phyloP scores from a whole-genome alignment of 2,797 vertebrate genomes.

The Serranus cabrilla region DNA sequence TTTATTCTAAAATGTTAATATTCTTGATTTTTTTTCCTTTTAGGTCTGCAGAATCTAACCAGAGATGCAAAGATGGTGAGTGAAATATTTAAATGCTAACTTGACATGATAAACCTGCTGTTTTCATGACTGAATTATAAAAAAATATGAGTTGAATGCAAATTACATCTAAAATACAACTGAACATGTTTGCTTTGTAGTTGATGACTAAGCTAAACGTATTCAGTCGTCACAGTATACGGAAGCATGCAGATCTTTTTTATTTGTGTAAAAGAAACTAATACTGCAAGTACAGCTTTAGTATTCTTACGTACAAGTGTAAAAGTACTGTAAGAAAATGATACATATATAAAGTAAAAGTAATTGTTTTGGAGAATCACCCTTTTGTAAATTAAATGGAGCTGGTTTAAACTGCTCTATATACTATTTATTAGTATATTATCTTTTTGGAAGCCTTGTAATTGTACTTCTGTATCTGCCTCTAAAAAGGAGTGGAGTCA shows the following conservation, averaged over 20 bases:
- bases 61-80: conserved; percentile 52
- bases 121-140: background rate
- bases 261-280: background rate
- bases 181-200: background rate
- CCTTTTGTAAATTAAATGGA: background rate
- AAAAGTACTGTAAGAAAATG: background rate
- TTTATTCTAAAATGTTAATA: conserved; percentile 3
- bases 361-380: background rate
- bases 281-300: background rate
- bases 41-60: conserved; percentile 52
- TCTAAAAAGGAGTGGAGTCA: background rate
- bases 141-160: background rate
- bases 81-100: conserved; percentile 14
- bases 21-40: conserved; percentile 1
- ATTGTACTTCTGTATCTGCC: no score
- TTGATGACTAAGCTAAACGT: background rate
- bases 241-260: background rate
- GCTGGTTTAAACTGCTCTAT: background rate
- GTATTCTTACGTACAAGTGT: background rate
- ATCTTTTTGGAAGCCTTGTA: background rate
- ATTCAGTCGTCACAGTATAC: background rate
- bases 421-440: background rate
- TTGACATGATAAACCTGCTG: background rate
- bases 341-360: background rate
- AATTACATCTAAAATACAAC: background rate